A percentile compares a stretch with the other conserved stretches of the same genome.
Conservation (phyloP, 2,797 vertebrate genomes). For the Urocyon cinereoargenteus region DNA sequence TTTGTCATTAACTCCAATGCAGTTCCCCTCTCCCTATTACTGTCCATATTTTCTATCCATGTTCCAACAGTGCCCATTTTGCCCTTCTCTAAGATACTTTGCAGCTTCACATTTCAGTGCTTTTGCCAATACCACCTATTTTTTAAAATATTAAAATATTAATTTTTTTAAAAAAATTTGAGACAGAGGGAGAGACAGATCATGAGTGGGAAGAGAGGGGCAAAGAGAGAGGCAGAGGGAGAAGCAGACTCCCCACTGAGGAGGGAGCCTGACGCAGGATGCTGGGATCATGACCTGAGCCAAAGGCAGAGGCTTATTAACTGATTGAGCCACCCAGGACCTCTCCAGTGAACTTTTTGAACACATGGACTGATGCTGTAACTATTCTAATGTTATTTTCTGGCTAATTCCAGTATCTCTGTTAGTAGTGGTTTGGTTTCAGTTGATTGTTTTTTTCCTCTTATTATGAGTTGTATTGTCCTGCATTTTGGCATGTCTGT, state of each 20-base stretch:
- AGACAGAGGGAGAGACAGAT: neutral
- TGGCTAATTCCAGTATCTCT: neutral
- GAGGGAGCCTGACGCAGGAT: neutral
- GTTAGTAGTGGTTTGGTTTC: neutral
- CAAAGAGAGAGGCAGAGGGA: neutral
- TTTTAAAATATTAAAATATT: too few relatives aligned
- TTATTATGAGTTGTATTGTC: neutral
- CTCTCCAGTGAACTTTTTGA: neutral
- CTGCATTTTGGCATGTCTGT: neutral
- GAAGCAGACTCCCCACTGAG: neutral
- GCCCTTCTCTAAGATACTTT: neutral
- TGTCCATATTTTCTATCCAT: too few relatives aligned
- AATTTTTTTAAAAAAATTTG: neutral
- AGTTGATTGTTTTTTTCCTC: neutral
- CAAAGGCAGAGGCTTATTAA: neutral
- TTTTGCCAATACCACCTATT: neutral
- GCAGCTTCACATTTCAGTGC: neutral
- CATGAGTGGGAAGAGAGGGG: neutral
- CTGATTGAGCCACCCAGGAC: neutral
- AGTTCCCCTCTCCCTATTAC: neutral
- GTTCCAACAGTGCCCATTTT: too few relatives aligned
- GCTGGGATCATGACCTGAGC: neutral
- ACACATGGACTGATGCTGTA: neutral
- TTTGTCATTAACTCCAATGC: neutral
- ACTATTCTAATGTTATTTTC: neutral